Percentiles rank a stretch among this genome's conserved stretches.
Evolutionary conservation across 2,888 invertebrate genomes (phyloP).

Genomic region (Eristalis arbustorum): DNA sequence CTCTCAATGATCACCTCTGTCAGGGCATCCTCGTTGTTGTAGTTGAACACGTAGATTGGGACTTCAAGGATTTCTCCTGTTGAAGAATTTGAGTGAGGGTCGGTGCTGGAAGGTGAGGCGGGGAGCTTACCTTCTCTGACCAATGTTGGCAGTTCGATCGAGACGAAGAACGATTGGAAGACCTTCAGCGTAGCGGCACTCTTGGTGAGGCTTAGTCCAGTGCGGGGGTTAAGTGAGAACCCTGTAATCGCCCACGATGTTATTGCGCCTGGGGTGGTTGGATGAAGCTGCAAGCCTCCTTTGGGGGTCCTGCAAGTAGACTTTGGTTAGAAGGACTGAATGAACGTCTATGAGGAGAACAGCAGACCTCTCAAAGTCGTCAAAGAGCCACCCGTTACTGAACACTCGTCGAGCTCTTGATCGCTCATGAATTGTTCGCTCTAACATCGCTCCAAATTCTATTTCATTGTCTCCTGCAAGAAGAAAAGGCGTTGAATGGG

Average conservation of each 20-base stretch:
- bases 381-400: conserved; percentile 87
- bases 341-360: neutral
- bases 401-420: conserved; percentile 82
- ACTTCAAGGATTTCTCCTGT: conserved; percentile 90
- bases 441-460: neutral
- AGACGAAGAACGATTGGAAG: conserved; percentile 88
- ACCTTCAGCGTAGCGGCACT: conserved; percentile 83
- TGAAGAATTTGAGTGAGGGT: neutral
- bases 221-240: conserved; percentile 86
- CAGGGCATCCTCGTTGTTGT: conserved; percentile 86
- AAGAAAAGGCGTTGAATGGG: neutral
- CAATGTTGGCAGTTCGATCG: conserved; percentile 87
- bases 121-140: conserved; percentile 83
- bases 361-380: conserved; percentile 76
- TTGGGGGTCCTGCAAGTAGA: neutral
- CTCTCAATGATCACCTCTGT: conserved; percentile 92
- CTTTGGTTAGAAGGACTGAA: neutral
- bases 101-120: neutral
- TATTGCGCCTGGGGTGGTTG: conserved; percentile 87
- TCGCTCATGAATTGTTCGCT: neutral
- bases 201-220: conserved; percentile 86
- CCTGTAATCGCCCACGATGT: conserved; percentile 90
- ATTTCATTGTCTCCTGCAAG: neutral
- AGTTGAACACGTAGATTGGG: conserved; percentile 92
- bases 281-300: conserved; percentile 79